Conservation (phyloP, 2,888 invertebrate genomes). For the Drosophila helvetica region DNA sequence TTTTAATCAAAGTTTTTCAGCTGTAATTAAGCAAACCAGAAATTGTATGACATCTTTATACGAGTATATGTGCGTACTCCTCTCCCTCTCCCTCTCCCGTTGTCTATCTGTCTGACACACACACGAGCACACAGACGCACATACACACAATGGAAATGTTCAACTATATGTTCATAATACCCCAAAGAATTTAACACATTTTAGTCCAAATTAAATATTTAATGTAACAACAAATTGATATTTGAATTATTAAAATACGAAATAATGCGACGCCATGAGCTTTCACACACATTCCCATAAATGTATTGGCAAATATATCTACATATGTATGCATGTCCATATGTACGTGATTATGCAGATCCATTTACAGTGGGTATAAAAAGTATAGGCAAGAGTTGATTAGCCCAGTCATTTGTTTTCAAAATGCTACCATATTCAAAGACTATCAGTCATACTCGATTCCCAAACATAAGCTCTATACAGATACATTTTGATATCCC, state of each 20-base stretch:
- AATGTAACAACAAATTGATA: slow-evolving; percentile 78
- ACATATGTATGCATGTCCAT: slow-evolving; percentile 3
- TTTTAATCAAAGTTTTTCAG: slow-evolving; percentile 73
- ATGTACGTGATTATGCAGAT: slow-evolving; percentile 16
- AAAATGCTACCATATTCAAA: too few species aligned
- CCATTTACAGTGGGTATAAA: too few species aligned
- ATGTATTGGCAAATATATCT: background rate
- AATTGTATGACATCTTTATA: slow-evolving; percentile 52
- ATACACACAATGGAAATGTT: slow-evolving; percentile 29
- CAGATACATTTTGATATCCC: too few species aligned
- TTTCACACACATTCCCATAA: slow-evolving; percentile 33
- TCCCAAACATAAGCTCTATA: too few species aligned
- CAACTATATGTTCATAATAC: slow-evolving; percentile 60
- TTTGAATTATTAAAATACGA: slow-evolving; percentile 78
- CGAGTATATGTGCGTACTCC: slow-evolving; percentile 29
- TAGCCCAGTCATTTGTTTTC: too few species aligned
- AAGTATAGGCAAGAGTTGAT: too few species aligned
- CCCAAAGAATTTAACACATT: slow-evolving; percentile 78
- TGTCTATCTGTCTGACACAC: background rate
- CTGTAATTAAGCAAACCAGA: slow-evolving; percentile 77
- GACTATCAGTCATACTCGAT: too few species aligned
- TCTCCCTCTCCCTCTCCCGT: background rate
- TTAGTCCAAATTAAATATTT: slow-evolving; percentile 79
- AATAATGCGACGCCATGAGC: slow-evolving; percentile 73
- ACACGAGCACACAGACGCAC: slow-evolving; percentile 9